Base-by-base conservation (phyloP, 2,888 invertebrate genomes). In the Neocrepidodera transversa region DNA sequence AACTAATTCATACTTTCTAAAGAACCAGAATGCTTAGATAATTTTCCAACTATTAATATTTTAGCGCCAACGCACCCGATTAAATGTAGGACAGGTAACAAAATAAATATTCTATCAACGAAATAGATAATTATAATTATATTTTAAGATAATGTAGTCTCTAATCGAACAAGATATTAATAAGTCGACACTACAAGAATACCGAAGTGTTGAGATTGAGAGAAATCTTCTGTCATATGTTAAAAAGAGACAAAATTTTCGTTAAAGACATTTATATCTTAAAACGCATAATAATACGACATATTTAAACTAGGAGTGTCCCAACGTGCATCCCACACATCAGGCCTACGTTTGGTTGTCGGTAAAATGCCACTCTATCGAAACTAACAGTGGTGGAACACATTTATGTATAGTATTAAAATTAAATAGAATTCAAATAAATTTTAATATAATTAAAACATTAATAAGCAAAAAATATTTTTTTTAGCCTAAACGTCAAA, bases 231-330 rank as follows among this genome's bases (percentile, higher is more conserved):
- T 32, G 32, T 32, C 32, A 32, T 13, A 32, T 32, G 10, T 32
- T n/a, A 32, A 11, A 35, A 17, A 38, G 38, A 38, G 17, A 17
- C 2, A 17, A 38, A 38, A 38, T 38, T 32, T 32, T 32, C 11
- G 11, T 32, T 35, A 47, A 47, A 50, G 51, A 52, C 56, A 55
- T 52, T 70, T 67, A 68, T 67, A 69, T 68, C 62, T 69, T 68
- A 64, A 68, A 70, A 72, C 69, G 71, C 71, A 71, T 68, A 68
- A 63, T 66, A 61, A 65, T 59, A 68, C 68, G 67, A 66, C 69
- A 73, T 73, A 72, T 72, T 73, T 70, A 70, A 72, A 69, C 70
- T 72, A 71, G 73, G 73, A 71, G 73, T 73, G 73, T 68, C 68
- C 58, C 62, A 67, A 67, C 66, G 65, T 52, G 54, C 70, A 63